Evolutionary conservation across 2,113 vertebrate genomes (phyloP).

Genomic region (Phylloscopus trochiloides): DNA sequence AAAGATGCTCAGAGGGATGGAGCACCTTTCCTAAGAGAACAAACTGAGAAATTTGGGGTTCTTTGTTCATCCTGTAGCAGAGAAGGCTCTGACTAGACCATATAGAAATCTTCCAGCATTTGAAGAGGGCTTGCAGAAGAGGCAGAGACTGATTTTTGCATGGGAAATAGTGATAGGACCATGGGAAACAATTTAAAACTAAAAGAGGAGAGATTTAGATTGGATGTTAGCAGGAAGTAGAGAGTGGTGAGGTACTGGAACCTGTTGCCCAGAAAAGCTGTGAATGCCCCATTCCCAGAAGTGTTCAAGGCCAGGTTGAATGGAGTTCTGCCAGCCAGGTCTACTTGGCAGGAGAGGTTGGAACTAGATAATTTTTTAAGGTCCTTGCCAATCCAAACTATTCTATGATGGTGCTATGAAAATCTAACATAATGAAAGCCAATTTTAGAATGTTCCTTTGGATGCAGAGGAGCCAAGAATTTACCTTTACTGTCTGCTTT

Average conservation of each 20-base stretch:
- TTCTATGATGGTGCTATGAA: not conserved
- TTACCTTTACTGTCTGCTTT: not conserved
- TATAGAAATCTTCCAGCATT: not conserved
- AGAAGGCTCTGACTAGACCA: not conserved
- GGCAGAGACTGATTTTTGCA: not conserved
- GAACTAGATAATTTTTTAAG: not conserved
- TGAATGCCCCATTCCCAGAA: not conserved
- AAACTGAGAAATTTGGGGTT: not conserved
- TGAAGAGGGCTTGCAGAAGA: not conserved
- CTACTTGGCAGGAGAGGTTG: not conserved
- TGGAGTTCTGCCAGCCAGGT: not conserved
- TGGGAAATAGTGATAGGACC: not conserved
- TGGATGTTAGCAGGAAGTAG: not conserved
- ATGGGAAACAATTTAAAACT: not conserved
- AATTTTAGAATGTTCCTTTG: not conserved
- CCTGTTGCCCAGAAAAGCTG: not conserved
- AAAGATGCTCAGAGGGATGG: fast-evolving
- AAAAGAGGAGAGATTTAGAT: not conserved
- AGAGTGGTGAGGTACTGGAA: not conserved
- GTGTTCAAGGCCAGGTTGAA: not conserved
- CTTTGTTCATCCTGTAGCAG: not conserved
- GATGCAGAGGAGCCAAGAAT: not conserved
- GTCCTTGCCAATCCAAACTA: not conserved
- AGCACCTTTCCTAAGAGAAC: fast-evolving
- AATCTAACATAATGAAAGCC: not conserved